Base-by-base conservation (phyloP, 1,140 invertebrate species). In the Pseudomyrmex concolor region DNA sequence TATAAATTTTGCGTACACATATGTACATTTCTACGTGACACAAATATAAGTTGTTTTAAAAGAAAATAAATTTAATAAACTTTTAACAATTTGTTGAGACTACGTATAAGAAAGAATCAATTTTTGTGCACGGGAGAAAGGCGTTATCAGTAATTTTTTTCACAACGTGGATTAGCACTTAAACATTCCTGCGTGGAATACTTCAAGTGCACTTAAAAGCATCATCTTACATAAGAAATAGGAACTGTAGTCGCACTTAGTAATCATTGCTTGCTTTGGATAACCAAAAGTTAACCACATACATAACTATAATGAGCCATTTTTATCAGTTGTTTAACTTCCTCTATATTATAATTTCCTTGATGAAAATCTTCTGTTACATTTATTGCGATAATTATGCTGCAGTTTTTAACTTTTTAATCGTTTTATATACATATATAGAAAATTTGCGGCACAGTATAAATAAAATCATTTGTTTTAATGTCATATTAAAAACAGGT, bases 301-400 rank as follows among this genome's bases (percentile, higher is more conserved):
- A 25, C 1, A 12, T 80, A 17, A 5, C 34, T 34, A 0, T 12
- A 45, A 25, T 59, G 34, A 55, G 4, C 19, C 25, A 78, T 34
- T 67, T 57, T 80, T 70, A 80, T 70, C 76, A 80, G 7, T 78
- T 22, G n/a, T 48, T 55, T 68, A 57, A 25, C 17, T 70, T 80
- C 51, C 55, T 71, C 1, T 15, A 2, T 22, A 12, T 2, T 57
- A 8, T 15, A 8, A 45, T 71, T 80, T 80, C 9, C 66, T 70
- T 34, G 34, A 34, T 34, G 5, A 34, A 34, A 34, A 34, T 34
- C 5, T 34, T 34, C 34, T 34, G 5, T 60, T 34, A 22, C 43
- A 57, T 55, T 57, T 67, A n/a, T 78, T 25, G 5, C 19, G 17
- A 55, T 22, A 10, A 2, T 19, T 71, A 57, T 13, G 19, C 10